A percentile compares a stretch with the other conserved stretches of the same genome.
Conservation (phyloP, 2,888 invertebrate species). For the Cheilosia grossa region DNA sequence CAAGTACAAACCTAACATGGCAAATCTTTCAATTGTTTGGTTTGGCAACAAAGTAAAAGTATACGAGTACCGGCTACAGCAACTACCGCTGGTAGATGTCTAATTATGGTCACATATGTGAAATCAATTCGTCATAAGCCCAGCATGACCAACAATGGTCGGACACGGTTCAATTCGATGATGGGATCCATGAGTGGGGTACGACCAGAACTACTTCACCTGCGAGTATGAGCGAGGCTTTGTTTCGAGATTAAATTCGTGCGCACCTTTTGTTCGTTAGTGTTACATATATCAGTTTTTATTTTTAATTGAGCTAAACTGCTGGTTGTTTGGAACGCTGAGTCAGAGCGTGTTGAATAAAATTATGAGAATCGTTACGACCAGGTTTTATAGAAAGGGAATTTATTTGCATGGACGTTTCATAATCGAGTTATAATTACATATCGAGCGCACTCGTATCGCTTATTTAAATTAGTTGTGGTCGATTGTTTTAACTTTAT, state of each 20-base stretch:
- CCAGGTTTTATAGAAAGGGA: slow-evolving; percentile 30
- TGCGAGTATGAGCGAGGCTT: not conserved
- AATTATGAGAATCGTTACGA: slow-evolving; percentile 35
- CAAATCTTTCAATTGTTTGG: slow-evolving; percentile 57
- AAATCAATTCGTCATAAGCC: slow-evolving; percentile 58
- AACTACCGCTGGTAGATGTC: slow-evolving; percentile 20
- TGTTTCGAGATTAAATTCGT: slow-evolving; percentile 46
- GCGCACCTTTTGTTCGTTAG: slow-evolving; percentile 15
- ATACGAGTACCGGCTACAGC: slow-evolving; percentile 3
- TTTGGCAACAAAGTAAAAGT: slow-evolving; percentile 60
- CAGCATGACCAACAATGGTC: slow-evolving; percentile 31
- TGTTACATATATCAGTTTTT: slow-evolving; percentile 24
- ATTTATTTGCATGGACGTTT: slow-evolving; percentile 43
- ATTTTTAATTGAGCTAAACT: slow-evolving; percentile 47
- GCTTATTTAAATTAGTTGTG: slow-evolving; percentile 36
- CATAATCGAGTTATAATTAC: slow-evolving; percentile 33
- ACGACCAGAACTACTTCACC: not conserved
- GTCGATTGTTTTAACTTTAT: not conserved
- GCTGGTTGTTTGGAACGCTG: slow-evolving; percentile 35
- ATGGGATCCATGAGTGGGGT: slow-evolving; percentile 8
- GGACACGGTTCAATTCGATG: slow-evolving; percentile 20
- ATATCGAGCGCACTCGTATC: slow-evolving; percentile 21
- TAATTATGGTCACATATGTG: slow-evolving; percentile 69
- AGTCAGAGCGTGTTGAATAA: slow-evolving; percentile 7
- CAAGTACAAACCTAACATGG: slow-evolving; percentile 22